Percentiles rank a stretch among this genome's conserved stretches.
phyloP scores from a whole-genome alignment of 1,140 invertebrate genomes.

The Drosophila pruinosa region DNA sequence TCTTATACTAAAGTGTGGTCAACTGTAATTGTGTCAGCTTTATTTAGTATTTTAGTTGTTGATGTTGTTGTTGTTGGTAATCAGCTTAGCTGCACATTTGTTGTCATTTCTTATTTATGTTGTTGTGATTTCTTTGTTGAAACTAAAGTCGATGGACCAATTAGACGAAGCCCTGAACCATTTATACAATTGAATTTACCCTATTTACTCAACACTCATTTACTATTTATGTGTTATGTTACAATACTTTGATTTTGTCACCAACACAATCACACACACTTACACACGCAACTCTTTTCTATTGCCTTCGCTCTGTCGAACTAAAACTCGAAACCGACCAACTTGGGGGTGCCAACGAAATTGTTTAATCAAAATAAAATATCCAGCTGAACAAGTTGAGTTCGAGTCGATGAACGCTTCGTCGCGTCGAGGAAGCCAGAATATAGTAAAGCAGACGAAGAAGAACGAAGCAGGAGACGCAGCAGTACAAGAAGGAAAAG shows the following conservation, averaged over 20 bases:
- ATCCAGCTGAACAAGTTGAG: constrained; percentile 39
- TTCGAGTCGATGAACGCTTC: constrained; percentile 41
- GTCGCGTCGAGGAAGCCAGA: not conserved
- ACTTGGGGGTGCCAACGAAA: constrained; percentile 38
- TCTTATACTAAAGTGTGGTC: not conserved
- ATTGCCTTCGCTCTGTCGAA: constrained; percentile 17
- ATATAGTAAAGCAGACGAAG: not conserved
- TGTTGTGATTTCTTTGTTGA: constrained; percentile 26
- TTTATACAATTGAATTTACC: constrained; percentile 35
- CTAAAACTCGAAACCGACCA: constrained; percentile 22
- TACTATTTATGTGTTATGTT: constrained; percentile 8
- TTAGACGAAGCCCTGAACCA: constrained; percentile 52
- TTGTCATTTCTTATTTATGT: constrained; percentile 2
- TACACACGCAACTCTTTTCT: not conserved
- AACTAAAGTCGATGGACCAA: constrained; percentile 41
- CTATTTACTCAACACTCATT: constrained; percentile 6
- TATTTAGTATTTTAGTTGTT: not conserved
- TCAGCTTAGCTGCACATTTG: not conserved
- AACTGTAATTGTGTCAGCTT: not conserved
- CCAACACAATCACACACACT: constrained; percentile 10
- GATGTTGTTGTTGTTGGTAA: constrained; percentile 3
- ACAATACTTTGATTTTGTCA: constrained; percentile 4
- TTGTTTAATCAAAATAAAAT: constrained; percentile 56
- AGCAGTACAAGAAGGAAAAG: no score
- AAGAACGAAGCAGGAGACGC: constrained; percentile 19